phyloP scores from a whole-genome alignment of 1,140 invertebrate genomes.

The Rhopalosiphum maidis region DNA sequence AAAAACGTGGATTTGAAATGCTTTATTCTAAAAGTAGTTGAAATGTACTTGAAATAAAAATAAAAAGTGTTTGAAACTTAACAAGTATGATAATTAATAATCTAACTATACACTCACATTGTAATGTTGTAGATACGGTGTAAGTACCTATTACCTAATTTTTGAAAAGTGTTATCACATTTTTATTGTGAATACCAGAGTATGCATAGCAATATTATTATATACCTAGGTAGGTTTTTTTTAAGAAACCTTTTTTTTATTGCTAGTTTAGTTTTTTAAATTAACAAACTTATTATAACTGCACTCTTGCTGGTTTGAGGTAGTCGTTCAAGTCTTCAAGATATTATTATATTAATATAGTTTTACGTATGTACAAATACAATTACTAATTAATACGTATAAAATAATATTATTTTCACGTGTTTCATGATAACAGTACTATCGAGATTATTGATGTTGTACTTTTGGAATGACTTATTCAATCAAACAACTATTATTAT shows the following conservation, averaged over 20 bases:
- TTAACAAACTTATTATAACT: not conserved
- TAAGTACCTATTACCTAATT: not conserved
- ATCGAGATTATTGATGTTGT: not conserved
- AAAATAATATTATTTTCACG: not conserved
- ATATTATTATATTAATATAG: not conserved
- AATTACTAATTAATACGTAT: not conserved
- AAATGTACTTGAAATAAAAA: not conserved
- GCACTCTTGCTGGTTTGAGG: not conserved
- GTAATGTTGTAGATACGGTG: not conserved
- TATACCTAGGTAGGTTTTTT: not conserved
- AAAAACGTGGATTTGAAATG: not conserved
- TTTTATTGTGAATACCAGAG: not conserved
- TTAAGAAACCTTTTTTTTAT: conserved; percentile 4
- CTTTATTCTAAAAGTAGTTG: not conserved
- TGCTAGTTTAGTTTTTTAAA: not conserved
- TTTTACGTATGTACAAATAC: not conserved
- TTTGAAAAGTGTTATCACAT: not conserved
- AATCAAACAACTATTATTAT: not conserved
- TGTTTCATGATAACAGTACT: not conserved
- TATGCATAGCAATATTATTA: not conserved
- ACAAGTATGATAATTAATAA: not conserved
- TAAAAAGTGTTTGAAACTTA: not conserved
- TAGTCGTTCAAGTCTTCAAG: conserved; percentile 8
- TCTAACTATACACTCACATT: not conserved
- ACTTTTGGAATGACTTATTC: not conserved